Evolutionary conservation across 2,113 vertebrate genomes (phyloP), one percentile per base, ranked within the genome.

Genomic region (Callipepla californica): DNA sequence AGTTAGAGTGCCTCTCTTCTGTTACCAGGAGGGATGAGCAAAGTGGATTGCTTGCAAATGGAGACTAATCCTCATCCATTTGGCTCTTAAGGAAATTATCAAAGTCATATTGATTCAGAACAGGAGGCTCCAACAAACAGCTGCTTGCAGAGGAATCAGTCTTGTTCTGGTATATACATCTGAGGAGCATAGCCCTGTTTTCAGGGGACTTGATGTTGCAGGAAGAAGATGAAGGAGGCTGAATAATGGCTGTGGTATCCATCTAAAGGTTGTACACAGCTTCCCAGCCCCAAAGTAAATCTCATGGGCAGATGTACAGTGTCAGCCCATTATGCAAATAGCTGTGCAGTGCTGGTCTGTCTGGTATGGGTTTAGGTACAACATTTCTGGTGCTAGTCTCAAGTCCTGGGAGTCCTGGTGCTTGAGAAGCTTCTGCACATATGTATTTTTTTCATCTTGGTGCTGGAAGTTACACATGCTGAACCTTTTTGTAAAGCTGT

Each of bases 341-440:
- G 34, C n/a, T 0, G 0, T 26, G 19, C 7, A 14, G 2, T 13
- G 11, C 45, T 69, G 57, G 9, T 44, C 34, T 70, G 8, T 45
- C 59, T 38, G 42, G 10, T 25, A 4, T 32, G 63, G 40, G 8
- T 23, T 61, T 47, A n/a, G 23, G 32, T 58, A 4, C 19, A 13
- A 45, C 69, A 48, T 11, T 63, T 5, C 40, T 50, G 48, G 34
- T 78, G 50, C 28, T 11, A 61, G 4, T 47, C 23, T 17, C 11
- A 2, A 34, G 7, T 63, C 6, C 40, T 47, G 48, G 34, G 2
- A 34, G 7, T 63, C 6, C 40, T 47, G 53, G 34, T 78, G 50
- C 25, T 11, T 23, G 13, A 57, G 67, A 80, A 58, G 26, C 7
- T 65, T 55, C 75, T 66, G 22, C n/a, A n/a, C n/a, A n/a, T n/a